Base-by-base conservation (phyloP, 2,888 invertebrate genomes). In the Dryocosmus kuriphilus region DNA sequence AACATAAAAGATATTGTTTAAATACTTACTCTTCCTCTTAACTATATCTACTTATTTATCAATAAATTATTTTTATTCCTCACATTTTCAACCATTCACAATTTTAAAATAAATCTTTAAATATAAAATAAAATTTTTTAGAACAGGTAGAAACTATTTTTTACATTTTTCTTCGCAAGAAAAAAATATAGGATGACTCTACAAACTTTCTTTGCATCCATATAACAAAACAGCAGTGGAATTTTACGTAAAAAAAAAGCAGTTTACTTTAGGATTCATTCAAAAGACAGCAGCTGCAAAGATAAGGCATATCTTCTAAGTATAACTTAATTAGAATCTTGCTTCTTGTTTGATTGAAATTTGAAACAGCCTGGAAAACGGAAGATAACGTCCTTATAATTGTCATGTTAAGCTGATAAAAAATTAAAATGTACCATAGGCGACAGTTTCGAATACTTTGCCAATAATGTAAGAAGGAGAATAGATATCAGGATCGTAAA, bases 331-430 rank as follows among this genome's bases (percentile, higher is more conserved):
- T 67, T 22, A 51, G 8, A 51, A 51, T 35, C 22, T 67, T 24
- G 19, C 24, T 67, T 30, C 27, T 46, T 67, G 67, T 46, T 67
- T 67, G 19, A 11, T 63, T 27, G 24, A 67, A 67, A 46, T 46
- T 5, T 24, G 46, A 8, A 67, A 27, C 41, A 16, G 3, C 24
- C 27, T 46, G 8, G 41, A 46, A 24, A 38, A 19, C 19, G 27
- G 24, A 46, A 67, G 67, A 67, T 67, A 67, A 30, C 38, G 22
- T 9, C 61, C 8, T 30, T 41, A 27, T 19, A 46, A 27, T 27
- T 67, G 41, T 19, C 41, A 46, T 41, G 46, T 19, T 16, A 2
- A 22, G 22, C 3, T 16, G 41, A 46, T 67, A 41, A 46, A 67
- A 41, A 67, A 19, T 27, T 38, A 19, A 24, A 27, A 38, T 27